Conservation (phyloP, 2,888 invertebrate species). For the Cheilosia urbana region DNA sequence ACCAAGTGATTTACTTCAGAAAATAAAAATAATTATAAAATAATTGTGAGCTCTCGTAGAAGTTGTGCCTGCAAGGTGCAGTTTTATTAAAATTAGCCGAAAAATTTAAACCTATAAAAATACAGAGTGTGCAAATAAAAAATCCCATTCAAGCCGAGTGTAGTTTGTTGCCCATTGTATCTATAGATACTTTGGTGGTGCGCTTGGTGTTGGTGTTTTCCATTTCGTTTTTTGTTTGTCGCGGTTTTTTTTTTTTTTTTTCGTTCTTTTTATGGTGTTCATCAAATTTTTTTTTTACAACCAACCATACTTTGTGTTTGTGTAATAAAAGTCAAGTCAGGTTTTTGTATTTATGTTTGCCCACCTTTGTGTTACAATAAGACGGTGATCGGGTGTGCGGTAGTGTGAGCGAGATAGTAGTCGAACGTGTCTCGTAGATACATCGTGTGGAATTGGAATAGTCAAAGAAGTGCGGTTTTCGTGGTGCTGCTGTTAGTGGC, state of each 20-base stretch:
- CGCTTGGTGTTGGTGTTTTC: slow-evolving; percentile 44
- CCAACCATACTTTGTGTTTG: slow-evolving; percentile 48
- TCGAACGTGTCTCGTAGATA: slow-evolving; percentile 53
- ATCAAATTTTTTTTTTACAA: slow-evolving; percentile 39
- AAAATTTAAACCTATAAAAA: neutral
- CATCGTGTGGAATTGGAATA: slow-evolving; percentile 52
- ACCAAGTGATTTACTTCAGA: slow-evolving; percentile 22
- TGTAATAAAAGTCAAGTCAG: slow-evolving; percentile 74
- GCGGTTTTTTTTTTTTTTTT: neutral
- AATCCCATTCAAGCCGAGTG: slow-evolving; percentile 56
- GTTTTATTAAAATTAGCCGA: slow-evolving; percentile 14
- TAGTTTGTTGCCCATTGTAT: slow-evolving; percentile 29
- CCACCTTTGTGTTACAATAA: slow-evolving; percentile 67
- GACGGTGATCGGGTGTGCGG: slow-evolving; percentile 52
- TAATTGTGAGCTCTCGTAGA: neutral
- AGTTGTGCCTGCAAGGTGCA: slow-evolving; percentile 14
- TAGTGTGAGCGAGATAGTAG: slow-evolving; percentile 63
- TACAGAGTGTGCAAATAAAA: slow-evolving; percentile 35
- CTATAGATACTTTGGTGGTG: slow-evolving; percentile 53
- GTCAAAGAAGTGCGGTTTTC: slow-evolving; percentile 68
- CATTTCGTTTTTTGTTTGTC: slow-evolving; percentile 33
- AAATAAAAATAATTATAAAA: neutral
- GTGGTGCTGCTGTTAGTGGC: slow-evolving; percentile 36
- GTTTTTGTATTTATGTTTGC: slow-evolving; percentile 66
- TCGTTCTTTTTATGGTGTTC: slow-evolving; percentile 23